Conservation (phyloP, 2,797 vertebrate species). For the Morus bassanus region DNA sequence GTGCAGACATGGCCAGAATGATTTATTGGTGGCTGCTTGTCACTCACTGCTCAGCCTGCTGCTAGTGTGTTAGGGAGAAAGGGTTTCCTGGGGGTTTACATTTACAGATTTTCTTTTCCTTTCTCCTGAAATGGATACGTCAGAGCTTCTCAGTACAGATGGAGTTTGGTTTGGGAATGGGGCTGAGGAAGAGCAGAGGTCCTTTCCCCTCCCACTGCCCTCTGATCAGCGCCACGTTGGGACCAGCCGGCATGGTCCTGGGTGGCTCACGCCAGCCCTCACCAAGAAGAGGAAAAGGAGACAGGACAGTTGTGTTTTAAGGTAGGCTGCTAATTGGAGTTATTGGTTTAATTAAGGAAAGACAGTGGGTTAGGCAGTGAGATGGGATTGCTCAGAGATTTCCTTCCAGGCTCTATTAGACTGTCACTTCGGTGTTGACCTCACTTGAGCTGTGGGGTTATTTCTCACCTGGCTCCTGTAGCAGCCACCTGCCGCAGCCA, state of each 20-base stretch:
- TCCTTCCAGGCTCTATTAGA: not conserved
- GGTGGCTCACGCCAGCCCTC: not conserved
- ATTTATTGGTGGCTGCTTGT: not conserved
- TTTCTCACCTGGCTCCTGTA: not conserved
- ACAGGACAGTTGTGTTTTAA: not conserved
- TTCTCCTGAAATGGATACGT: not conserved
- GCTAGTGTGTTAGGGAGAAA: not conserved
- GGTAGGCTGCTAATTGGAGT: not conserved
- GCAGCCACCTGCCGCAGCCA: not conserved
- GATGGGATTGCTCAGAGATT: not conserved
- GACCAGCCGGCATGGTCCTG: not conserved
- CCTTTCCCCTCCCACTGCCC: not conserved
- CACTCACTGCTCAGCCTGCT: not conserved
- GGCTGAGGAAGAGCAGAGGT: not conserved
- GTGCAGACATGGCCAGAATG: not conserved
- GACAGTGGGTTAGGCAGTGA: not conserved
- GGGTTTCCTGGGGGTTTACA: not conserved
- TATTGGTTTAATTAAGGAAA: not conserved
- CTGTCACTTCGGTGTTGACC: not conserved
- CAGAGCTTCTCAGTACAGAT: not conserved
- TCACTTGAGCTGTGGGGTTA: not conserved
- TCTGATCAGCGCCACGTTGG: fast-evolving
- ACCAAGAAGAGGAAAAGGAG: not conserved
- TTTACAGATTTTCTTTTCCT: not conserved
- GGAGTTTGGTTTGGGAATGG: not conserved